These are phyloP conservation scores for Cinara cedri DNA, from an alignment of 2,888 invertebrate genomes.

Conservation along the genomic window DNA sequence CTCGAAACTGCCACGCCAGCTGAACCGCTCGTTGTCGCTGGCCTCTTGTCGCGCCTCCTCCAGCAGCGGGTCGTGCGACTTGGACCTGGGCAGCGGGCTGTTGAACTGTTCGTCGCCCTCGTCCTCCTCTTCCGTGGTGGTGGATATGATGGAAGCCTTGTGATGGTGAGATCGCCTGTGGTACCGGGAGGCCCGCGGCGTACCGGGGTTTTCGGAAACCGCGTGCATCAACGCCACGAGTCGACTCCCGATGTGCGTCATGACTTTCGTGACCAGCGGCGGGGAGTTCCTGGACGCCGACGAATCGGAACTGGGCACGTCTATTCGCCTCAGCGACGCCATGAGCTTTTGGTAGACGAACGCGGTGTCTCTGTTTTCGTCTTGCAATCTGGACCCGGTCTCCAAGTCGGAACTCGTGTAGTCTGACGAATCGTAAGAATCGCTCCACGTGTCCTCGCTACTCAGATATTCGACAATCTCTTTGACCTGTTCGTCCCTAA, in stretches of 20 bases:
- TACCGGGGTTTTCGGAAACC: slow-evolving; percentile 70
- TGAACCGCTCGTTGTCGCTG: slow-evolving; percentile 87
- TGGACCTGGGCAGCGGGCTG: slow-evolving; percentile 73
- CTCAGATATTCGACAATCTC: slow-evolving; percentile 92
- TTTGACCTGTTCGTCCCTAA: slow-evolving; percentile 86
- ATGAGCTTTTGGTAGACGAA: slow-evolving; percentile 87
- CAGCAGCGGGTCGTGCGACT: slow-evolving; percentile 80
- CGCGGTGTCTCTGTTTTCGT: slow-evolving; percentile 72
- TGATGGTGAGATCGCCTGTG: slow-evolving; percentile 59
- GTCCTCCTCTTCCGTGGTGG: slow-evolving; percentile 71
- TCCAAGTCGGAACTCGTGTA: slow-evolving; percentile 89
- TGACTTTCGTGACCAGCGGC: slow-evolving; percentile 85
- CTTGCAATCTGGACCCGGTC: slow-evolving; percentile 65
- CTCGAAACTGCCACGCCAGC: slow-evolving; percentile 91
- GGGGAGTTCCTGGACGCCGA: slow-evolving; percentile 74
- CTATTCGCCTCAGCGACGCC: slow-evolving; percentile 81
- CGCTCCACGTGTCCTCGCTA: slow-evolving; percentile 92
- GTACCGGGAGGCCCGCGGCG: slow-evolving; percentile 42
- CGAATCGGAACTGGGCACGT: slow-evolving; percentile 63
- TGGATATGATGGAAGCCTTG: slow-evolving; percentile 67
- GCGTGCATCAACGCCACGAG: slow-evolving; percentile 90
- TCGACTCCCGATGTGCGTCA: slow-evolving; percentile 88
- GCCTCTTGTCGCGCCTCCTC: slow-evolving; percentile 72
- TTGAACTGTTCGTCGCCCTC: slow-evolving; percentile 72
- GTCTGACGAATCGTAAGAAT: slow-evolving; percentile 90